phyloP scores from a whole-genome alignment of 30 jellyfish, hydroid and myxozoan genomes.

The Mastigias papua region DNA sequence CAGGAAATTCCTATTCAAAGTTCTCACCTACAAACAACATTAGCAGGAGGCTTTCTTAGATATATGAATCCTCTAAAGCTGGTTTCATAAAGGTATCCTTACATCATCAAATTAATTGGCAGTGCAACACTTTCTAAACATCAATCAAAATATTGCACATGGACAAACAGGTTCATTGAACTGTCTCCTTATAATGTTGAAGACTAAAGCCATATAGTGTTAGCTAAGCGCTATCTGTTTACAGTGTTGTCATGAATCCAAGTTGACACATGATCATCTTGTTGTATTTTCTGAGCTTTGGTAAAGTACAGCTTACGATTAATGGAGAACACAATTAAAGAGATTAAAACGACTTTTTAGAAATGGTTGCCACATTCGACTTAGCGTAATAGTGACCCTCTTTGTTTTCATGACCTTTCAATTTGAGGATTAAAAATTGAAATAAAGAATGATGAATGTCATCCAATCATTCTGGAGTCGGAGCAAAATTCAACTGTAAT shows the following conservation, averaged over 20 bases:
- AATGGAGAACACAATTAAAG: slow-evolving; percentile 37
- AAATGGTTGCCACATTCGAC: slow-evolving; percentile 68
- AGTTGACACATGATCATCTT: slow-evolving; percentile 25
- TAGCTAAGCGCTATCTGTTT: slow-evolving; percentile 11
- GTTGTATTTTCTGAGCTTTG: slow-evolving; percentile 32
- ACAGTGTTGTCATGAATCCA: slow-evolving; percentile 10
- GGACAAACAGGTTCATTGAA: no score
- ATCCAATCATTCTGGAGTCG: slow-evolving; percentile 81
- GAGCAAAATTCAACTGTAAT: slow-evolving; percentile 56
- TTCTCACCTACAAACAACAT: no score
- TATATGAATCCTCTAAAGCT: no score
- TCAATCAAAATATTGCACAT: no score
- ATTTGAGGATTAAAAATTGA: slow-evolving; percentile 49
- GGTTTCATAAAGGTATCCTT: no score
- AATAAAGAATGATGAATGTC: slow-evolving; percentile 57
- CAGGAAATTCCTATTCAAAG: no score
- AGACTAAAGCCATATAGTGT: no score
- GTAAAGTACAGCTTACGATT: slow-evolving; percentile 64
- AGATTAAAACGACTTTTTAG: slow-evolving; percentile 32
- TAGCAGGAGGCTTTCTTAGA: no score
- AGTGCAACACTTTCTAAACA: no score
- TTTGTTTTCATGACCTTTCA: slow-evolving; percentile 56
- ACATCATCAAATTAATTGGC: no score
- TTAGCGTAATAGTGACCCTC: slow-evolving; percentile 58
- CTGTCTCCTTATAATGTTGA: no score